These are phyloP conservation scores for Donacobius atricapilla DNA, from an alignment of 2,113 vertebrate species.

Conservation along the genomic window DNA sequence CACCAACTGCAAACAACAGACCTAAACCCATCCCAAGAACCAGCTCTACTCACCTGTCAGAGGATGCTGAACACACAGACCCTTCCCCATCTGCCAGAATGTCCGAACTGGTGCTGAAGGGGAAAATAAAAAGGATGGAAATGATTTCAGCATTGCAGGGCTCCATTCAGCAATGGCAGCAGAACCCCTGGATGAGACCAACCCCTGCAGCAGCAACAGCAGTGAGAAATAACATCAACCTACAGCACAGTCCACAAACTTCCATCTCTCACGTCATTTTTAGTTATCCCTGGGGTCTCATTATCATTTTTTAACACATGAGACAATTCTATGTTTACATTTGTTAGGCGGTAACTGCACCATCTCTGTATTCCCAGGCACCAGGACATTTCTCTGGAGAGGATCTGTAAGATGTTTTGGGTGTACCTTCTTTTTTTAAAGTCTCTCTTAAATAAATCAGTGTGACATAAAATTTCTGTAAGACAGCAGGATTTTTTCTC, in stretches of 20 bases:
- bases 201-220: background rate
- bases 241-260: background rate
- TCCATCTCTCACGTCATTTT: background rate
- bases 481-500: background rate
- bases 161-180: background rate
- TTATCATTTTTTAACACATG: background rate
- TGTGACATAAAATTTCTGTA: background rate
- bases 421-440: background rate
- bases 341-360: background rate
- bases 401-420: background rate
- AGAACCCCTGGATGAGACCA: background rate
- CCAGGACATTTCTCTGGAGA: background rate
- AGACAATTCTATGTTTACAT: background rate
- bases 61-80: conserved; percentile 1
- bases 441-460: background rate
- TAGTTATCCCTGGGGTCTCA: no score
- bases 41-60: conserved; percentile 60
- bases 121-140: background rate
- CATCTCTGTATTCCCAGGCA: background rate
- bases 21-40: background rate
- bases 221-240: background rate
- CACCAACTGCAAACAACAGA: background rate
- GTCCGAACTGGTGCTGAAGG: conserved; percentile 76
- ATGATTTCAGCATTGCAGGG: background rate
- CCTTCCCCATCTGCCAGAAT: conserved; percentile 72